Evolutionary conservation across 2,797 vertebrate species (phyloP).

Genomic region (Mus caroli): DNA sequence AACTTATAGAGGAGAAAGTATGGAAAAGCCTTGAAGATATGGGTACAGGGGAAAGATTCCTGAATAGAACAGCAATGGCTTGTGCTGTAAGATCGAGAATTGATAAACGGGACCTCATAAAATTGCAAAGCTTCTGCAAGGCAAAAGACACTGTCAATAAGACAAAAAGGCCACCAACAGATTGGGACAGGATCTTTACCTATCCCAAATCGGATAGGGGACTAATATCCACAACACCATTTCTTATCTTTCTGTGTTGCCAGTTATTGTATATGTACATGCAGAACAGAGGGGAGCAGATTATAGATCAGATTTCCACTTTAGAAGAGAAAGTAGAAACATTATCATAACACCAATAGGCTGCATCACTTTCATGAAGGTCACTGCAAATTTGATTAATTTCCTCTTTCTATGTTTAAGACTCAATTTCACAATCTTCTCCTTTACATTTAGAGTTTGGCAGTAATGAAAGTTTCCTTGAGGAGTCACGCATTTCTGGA

Average conservation of each 20-base stretch:
- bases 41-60: no score
- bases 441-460: conserved; percentile 9
- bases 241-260: background rate
- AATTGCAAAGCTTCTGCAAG: no score
- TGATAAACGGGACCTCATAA: no score
- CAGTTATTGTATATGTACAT: background rate
- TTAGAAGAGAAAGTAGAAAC: background rate
- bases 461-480: background rate
- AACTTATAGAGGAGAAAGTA: no score
- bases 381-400: conserved; percentile 19
- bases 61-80: no score
- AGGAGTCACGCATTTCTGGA: background rate
- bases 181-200: no score
- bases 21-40: no score
- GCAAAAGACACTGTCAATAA: no score
- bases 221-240: no score
- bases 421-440: conserved; percentile 52
- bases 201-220: no score
- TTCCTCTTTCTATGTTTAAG: conserved; percentile 36
- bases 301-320: background rate
- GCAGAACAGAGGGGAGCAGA: background rate
- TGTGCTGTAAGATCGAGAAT: no score
- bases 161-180: no score
- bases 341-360: background rate
- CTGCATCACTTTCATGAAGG: background rate